Base-by-base conservation (phyloP, 2,113 vertebrate genomes). In the Bolborhynchus lineola region DNA sequence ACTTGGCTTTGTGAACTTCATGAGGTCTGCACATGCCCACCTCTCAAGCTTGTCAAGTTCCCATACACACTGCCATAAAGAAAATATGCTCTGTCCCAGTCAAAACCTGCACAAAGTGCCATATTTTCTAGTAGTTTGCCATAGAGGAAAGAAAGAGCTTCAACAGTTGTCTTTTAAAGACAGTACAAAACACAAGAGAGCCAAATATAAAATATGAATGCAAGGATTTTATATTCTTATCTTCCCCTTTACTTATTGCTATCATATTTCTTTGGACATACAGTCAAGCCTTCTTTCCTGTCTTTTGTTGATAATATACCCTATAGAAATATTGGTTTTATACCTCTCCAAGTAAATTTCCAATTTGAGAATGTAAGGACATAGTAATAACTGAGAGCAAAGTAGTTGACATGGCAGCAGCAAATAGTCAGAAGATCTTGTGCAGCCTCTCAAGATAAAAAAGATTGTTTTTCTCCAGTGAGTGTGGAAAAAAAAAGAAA, bases 351-450 rank as follows among this genome's bases (percentile, higher is more conserved):
- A 68, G 39, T 60, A 84, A 75, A 79, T 82, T 82, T 95, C 31
- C 67, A 88, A 25, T 6, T 6, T 28, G 23, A 82, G 44, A 84
- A 55, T 53, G 10, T 60, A 79, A 69, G 41, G 37, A 65, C 23
- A 25, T 12, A 62, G 57, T 16, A 92, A 39, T 44, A 83, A 81
- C 67, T 35, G 52, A 75, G 64, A 47, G 24, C 25, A 86, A 80
- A 92, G 50, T 46, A 80, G 92, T 93, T 95, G 87, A 87, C 90
- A 95, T 93, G 71, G 93, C 84, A 97, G 95, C 91, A 53, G 87
- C 53, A 93, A 93, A 95, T 69, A 91, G 41, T 46, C 70, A 82
- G 35, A 84, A 88, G 52, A 85, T 81, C 70, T 91, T 82, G 31
- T 49, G n/a, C 25, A 33, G 47, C n/a, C 47, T 76, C 15, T 77